Base-by-base conservation (phyloP, 2,797 vertebrate species). In the Pelobates cultripes region DNA sequence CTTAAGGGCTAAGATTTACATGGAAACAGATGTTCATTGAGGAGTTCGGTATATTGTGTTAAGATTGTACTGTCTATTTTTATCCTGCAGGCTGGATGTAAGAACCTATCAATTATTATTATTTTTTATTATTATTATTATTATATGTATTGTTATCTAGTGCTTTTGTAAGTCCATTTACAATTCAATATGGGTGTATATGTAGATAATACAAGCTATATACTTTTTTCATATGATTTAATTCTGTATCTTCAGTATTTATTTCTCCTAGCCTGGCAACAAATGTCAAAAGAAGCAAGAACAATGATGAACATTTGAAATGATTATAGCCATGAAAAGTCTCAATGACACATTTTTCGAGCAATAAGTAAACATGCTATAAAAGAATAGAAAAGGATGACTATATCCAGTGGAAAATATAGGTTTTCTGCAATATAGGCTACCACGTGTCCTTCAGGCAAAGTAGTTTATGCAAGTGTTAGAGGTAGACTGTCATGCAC, bases 401-500 rank as follows among this genome's bases (percentile, higher is more conserved):
- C 55, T 82, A 2, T 81, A 80, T 71, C 85, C 79, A 85, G 73
- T 53, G 61, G 80, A 88, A 86, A 51, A 79, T 66, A 85, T 68
- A 10, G 2, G 4, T 57, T 72, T 86, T 85, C 79, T 83, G 82
- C 60, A 85, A 85, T 42, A 70, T 75, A 78, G 75, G 41, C 61
- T 12, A 89, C 81, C 64, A 72, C 55, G 64, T 1, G 3, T 68
- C 82, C 85, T 84, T 73, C 66, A 47, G 88, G 87, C 71, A 68
- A 70, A 68, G 60, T 41, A 85, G 66, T 87, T 75, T 14, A 83
- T 63, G 67, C 75, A 73, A 88, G 84, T 76, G 87, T 87, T 86
- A 88, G 87, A 83, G 84, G 87, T 87, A 86, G 84, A 81, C 83
- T 86, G 86, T 88, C 87, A 84, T 4, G 0, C 75, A 47, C 8